Evolutionary conservation across 1,140 invertebrate genomes (phyloP), one percentile per base, ranked within the genome.

Genomic region (Dryas iulia): DNA sequence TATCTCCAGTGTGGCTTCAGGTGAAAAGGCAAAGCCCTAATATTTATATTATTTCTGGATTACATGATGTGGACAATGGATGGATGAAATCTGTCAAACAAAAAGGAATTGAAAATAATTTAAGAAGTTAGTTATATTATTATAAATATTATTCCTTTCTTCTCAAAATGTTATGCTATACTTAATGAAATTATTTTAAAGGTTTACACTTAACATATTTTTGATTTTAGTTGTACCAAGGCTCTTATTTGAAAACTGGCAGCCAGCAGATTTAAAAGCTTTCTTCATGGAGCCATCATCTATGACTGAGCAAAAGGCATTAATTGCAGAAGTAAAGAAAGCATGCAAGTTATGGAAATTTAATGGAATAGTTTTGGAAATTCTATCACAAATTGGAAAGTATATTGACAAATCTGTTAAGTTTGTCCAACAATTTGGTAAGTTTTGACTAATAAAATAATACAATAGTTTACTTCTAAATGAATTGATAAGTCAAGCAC

Each of bases 1-100:
- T 99, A 2, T 98, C 98, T 11, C 98, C 98, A 3, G 98, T 99
- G 0, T 99, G 98, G 98, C 92, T 99, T 6, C 97, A 98, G 92
- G 87, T 98, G 18, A 94, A 94, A 78, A 84, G 94, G 39, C 95
- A 92, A 67, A 93, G 87, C 75, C 92, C 86, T 33, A 93, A 93
- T 60, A 92, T 92, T 11, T 96, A 95, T 81, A 93, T 94, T 61
- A 87, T 97, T 39, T 93, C 94, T 1, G 95, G 95, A 10, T 93
- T 94, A 3, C 95, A 97, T 86, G 96, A 97, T 92, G 93, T 97
- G 66, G 97, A 98, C 82, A 94, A 94, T 82, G 94, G 95, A n/a
- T 98, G 97, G 97, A 92, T 98, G 69, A 94, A 94, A 54, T 94
- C 95, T 75, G 95, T 98, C 0, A 93, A 76, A 73, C 81, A 82